Conservation (phyloP, 2,797 vertebrate species). For the Acanthornis magna region DNA sequence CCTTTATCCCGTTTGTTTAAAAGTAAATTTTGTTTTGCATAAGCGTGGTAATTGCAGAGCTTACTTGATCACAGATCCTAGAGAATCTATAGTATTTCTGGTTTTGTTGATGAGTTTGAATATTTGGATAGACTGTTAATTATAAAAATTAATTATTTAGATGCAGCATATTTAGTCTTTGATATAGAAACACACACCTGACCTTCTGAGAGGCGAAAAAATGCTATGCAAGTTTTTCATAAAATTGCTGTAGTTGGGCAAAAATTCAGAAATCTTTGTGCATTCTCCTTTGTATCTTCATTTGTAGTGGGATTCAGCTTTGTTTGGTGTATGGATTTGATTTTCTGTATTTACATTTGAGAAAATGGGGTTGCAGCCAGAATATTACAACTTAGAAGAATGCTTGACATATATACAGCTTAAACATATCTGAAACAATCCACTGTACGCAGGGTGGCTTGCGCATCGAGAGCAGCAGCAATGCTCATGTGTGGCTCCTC, state of each 20-base stretch:
- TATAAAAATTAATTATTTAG: background rate
- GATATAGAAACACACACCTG: background rate
- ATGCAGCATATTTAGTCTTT: background rate
- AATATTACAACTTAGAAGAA: background rate
- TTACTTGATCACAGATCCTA: background rate
- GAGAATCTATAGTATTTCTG: background rate
- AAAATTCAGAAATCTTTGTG: background rate
- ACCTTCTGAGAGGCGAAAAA: background rate
- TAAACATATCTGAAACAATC: background rate
- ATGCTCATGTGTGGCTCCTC: background rate
- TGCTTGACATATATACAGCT: background rate
- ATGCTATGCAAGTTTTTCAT: background rate
- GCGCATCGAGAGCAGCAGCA: background rate
- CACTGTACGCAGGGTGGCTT: background rate
- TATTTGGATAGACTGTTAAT: background rate
- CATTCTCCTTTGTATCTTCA: background rate
- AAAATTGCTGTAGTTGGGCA: background rate
- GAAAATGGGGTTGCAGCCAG: background rate
- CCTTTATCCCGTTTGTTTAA: background rate
- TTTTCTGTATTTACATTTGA: background rate
- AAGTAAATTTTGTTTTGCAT: background rate
- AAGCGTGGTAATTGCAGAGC: background rate
- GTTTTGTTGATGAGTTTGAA: background rate
- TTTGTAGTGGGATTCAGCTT: background rate
- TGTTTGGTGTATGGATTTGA: background rate